Evolutionary conservation across 2,113 vertebrate species (phyloP), one percentile per base, ranked within the genome.

Genomic region (Nyctibius bracteatus): DNA sequence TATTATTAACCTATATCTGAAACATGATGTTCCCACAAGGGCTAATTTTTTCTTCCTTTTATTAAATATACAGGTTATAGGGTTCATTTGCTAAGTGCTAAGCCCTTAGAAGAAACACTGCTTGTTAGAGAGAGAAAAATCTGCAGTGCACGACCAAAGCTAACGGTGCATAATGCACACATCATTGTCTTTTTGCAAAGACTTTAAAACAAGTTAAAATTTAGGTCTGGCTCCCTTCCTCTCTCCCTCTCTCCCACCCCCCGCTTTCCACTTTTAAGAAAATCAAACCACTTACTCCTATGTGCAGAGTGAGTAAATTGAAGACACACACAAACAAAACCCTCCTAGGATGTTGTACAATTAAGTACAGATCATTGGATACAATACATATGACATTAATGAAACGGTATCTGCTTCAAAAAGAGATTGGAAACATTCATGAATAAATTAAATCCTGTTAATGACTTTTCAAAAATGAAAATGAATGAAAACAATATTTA

Each of bases 1-100:
- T 97, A 97, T 98, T 97, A 98, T 98, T 98, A 98, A 98, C 98
- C 95, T 95, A 97, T 99, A 98, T 98, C 98, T 98, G 97, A 98
- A 98, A 98, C 97, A 97, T 98, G 93, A 96, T 97, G 98, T 98
- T 98, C 98, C 98, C 98, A 98, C 98, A 98, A 98, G 96, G 96
- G 88, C 97, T 98, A 96, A 95, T 94, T 98, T 97, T 98, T 97
- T 92, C 65, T 78, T 80, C 93, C 81, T 90, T 96, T 97, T 98
- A 97, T 97, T 97, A 97, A 98, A 97, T 97, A 96, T 97, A 95
- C 97, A 98, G 95, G 96, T 98, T 97, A 97, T 92, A 96, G 89
- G 96, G 96, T 98, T 98, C 97, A 98, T 97, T 98, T 97, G 81
- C 89, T 95, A 88, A 94, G 92, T 92, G 96, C 94, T 96, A 97